phyloP scores from a whole-genome alignment of 2,797 vertebrate species.

The Cetoscarus ocellatus region DNA sequence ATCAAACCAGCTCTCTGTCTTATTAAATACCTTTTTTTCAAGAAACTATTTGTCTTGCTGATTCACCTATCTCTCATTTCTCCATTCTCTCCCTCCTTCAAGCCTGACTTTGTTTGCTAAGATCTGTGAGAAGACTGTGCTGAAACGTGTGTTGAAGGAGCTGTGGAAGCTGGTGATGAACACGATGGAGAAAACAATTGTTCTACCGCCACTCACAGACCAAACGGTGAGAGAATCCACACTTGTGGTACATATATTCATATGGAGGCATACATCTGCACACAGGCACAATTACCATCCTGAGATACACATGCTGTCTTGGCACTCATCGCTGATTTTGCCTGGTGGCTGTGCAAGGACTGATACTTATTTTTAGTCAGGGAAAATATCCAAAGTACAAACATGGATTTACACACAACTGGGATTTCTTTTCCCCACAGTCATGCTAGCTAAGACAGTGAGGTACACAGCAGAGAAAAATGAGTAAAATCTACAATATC shows the following conservation, averaged over 20 bases:
- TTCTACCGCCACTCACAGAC: constrained; percentile 88
- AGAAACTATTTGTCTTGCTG: constrained; percentile 11
- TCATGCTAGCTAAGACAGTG: constrained; percentile 1
- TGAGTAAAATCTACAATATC: constrained; percentile 1
- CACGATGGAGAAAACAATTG: constrained; percentile 99
- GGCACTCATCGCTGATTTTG: neutral
- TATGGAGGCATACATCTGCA: neutral
- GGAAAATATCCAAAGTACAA: neutral
- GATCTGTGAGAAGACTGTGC: constrained; percentile 99
- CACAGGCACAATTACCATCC: neutral
- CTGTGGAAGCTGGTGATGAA: constrained; percentile 99
- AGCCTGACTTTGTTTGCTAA: constrained; percentile 98
- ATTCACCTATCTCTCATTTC: constrained; percentile 1
- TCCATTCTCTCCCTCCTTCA: constrained; percentile 4
- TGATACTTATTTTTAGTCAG: neutral
- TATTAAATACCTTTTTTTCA: neutral
- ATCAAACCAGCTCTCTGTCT: neutral
- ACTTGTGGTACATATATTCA: neutral
- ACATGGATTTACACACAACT: neutral
- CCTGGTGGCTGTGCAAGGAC: constrained; percentile 2
- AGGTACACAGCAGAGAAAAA: constrained; percentile 21
- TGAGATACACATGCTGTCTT: neutral
- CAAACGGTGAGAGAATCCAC: constrained; percentile 92
- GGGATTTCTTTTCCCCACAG: constrained; percentile 2
- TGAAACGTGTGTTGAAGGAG: constrained; percentile 98